Evolutionary conservation across 2,797 vertebrate species (phyloP), one percentile per base, ranked within the genome.

Genomic region (Tolypeutes matacus): DNA sequence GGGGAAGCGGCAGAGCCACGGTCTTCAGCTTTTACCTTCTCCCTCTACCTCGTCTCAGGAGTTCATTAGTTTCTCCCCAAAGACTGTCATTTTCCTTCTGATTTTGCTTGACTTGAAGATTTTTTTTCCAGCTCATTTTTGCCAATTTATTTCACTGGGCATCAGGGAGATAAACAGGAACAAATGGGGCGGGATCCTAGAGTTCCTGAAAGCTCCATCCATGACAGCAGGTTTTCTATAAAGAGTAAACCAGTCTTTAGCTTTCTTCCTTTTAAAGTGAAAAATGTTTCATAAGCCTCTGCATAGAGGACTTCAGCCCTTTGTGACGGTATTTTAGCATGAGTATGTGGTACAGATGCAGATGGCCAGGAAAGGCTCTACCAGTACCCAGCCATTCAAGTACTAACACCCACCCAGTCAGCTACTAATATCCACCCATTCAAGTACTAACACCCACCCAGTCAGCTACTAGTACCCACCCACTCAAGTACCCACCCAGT

Each of bases 191-290:
- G 5, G 5, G 93, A 13, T 56, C 97, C 84, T 96, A 87, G 80
- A 92, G 94, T 62, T 17, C 82, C 96, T 42, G 56, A 62, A 76
- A 92, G 46, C 85, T 95, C 94, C 87, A 29, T 96, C 91, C 81
- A 85, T 84, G 92, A 46, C 25, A 73, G 58, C 78, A 42, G 49
- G 78, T 82, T 53, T 76, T 56, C 69, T 83, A 56, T 53, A 10
- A 9, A n/a, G 31, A n/a, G 53, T 53, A 60, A 81, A 62, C 58
- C 13, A n/a, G 8, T 60, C 56, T 81, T 81, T 80, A 27, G 53
- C 8, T 51, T 51, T 15, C 73, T 20, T 31, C 13, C 53, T n/a
- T 77, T 51, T 51, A 51, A 76, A 21, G 18, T 13, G 49, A 12
- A 18, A n/a, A 51, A n/a, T 20, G 49, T 77, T 53, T 53, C 53